Conservation (phyloP, 2,797 vertebrate genomes). For the Brachymystax lenok region DNA sequence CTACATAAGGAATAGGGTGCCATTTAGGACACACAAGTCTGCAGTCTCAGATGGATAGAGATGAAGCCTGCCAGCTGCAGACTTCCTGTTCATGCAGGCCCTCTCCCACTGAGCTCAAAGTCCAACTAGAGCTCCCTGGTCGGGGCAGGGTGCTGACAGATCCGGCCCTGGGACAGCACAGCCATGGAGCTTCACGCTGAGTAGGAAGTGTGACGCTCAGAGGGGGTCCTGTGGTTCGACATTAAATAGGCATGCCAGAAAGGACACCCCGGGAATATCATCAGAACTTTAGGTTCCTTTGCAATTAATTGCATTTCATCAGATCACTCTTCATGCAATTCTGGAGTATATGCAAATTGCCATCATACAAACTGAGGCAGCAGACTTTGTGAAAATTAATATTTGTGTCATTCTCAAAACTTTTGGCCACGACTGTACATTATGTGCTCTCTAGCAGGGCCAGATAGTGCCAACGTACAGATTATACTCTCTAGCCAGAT, state of each 20-base stretch:
- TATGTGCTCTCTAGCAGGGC: not conserved
- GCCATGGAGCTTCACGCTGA: not conserved
- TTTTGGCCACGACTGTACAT: no score
- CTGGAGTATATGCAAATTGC: no score
- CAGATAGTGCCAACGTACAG: not conserved
- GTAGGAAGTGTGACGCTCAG: not conserved
- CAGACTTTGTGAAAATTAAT: no score
- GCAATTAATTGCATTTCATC: no score
- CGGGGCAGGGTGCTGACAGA: not conserved
- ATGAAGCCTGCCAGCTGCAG: not conserved
- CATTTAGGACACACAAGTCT: not conserved
- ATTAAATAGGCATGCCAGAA: not conserved
- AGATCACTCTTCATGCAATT: no score
- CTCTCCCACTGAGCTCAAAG: conserved; percentile 1
- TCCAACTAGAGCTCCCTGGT: not conserved
- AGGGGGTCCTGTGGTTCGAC: not conserved
- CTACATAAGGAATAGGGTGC: not conserved
- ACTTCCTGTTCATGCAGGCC: not conserved
- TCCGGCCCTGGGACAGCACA: not conserved
- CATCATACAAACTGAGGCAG: no score
- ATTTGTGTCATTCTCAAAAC: no score
- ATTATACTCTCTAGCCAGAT: not conserved
- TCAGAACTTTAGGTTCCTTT: not conserved
- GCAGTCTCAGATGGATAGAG: not conserved
- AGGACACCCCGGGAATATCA: not conserved